These are phyloP conservation scores for Lerista edwardsae DNA, from an alignment of 2,797 vertebrate genomes.

Conservation along the genomic window DNA sequence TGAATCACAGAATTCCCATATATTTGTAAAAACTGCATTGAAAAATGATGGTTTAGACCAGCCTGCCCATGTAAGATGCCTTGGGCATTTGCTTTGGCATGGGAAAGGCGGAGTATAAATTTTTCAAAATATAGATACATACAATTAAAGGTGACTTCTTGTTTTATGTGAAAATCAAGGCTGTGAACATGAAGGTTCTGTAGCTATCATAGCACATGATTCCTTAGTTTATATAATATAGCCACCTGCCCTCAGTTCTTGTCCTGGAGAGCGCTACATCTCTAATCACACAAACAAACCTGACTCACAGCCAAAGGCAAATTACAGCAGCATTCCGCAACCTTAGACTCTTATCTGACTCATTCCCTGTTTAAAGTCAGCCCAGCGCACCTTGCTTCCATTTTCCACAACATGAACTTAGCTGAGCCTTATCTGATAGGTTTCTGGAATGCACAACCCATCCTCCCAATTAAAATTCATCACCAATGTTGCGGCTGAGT, in stretches of 20 bases:
- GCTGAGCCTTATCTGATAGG: neutral
- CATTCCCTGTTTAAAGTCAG: neutral
- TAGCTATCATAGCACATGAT: neutral
- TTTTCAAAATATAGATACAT: too few species aligned
- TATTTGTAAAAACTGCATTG: too few species aligned
- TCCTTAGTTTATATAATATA: neutral
- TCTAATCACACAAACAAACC: neutral
- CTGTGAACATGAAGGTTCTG: too few species aligned
- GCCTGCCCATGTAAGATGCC: too few species aligned
- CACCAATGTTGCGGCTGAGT: neutral
- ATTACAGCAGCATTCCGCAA: neutral
- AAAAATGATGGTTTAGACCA: too few species aligned
- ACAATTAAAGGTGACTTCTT: too few species aligned
- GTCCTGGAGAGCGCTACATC: neutral
- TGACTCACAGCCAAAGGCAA: neutral
- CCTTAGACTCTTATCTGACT: neutral
- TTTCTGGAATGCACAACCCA: neutral
- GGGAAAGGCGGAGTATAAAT: too few species aligned
- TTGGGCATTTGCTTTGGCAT: too few species aligned
- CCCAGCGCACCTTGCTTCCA: neutral
- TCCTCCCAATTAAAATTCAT: neutral
- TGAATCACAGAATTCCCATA: too few species aligned
- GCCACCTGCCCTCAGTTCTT: neutral
- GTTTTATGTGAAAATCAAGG: too few species aligned
- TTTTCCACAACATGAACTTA: too few species aligned